These are phyloP conservation scores for Lydus trimaculatus DNA, from an alignment of 2,888 invertebrate species.

Conservation along the genomic window DNA sequence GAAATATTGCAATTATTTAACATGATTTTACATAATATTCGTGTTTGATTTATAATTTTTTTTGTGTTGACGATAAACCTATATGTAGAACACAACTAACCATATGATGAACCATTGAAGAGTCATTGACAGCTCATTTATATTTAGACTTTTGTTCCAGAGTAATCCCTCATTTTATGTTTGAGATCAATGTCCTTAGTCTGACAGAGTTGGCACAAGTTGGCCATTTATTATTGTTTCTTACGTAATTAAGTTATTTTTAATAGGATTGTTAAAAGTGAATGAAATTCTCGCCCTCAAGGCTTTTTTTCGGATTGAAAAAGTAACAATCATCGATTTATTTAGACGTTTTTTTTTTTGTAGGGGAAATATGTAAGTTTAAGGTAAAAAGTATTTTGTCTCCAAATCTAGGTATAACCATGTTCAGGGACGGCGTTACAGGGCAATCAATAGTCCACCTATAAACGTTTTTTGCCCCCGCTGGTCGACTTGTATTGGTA, in stretches of 20 bases:
- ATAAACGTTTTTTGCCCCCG: no score
- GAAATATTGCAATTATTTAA: not conserved
- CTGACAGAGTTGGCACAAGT: conserved; percentile 45
- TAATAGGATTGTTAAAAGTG: conserved; percentile 31
- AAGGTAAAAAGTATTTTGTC: not conserved
- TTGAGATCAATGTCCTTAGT: conserved; percentile 35
- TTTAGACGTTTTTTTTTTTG: not conserved
- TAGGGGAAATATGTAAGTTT: no score
- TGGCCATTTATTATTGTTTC: conserved; percentile 42
- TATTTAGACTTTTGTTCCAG: conserved; percentile 45
- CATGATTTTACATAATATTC: not conserved
- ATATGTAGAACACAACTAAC: conserved; percentile 17
- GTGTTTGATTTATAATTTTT: not conserved
- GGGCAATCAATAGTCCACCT: no score
- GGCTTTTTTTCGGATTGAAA: not conserved
- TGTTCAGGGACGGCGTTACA: no score
- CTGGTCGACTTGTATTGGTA: no score
- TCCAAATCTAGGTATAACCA: not conserved
- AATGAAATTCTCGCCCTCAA: conserved; percentile 26
- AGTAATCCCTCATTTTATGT: conserved; percentile 27
- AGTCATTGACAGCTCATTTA: conserved; percentile 49
- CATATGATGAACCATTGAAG: conserved; percentile 37
- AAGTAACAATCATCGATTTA: not conserved
- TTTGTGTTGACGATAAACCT: not conserved
- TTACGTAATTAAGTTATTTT: conserved; percentile 44